Conservation (phyloP, 2,113 vertebrate species). For the Myotis brandtii region DNA sequence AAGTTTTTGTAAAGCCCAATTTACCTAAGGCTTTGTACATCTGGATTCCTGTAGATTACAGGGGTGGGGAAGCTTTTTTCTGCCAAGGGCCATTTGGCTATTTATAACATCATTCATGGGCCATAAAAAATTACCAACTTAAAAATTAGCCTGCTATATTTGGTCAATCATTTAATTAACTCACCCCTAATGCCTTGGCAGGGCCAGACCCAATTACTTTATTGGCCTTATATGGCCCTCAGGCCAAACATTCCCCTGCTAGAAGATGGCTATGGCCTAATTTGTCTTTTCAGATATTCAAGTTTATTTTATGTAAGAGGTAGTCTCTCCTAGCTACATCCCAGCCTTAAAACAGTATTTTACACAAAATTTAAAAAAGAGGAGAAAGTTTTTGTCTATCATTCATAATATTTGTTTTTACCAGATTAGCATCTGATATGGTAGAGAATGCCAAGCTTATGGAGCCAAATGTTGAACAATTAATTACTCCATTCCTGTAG, state of each 20-base stretch:
- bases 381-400: background rate
- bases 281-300: background rate
- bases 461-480: background rate
- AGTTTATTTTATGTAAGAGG: conserved; percentile 14
- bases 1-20: background rate
- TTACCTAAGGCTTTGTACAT: background rate
- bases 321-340: background rate
- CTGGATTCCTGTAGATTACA: background rate
- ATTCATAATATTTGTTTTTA: conserved; percentile 34
- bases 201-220: too few relatives aligned
- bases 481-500: background rate
- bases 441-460: conserved; percentile 16
- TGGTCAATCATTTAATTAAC: too few relatives aligned
- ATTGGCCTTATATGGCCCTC: too few relatives aligned
- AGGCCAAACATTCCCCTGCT: too few relatives aligned
- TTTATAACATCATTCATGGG: too few relatives aligned
- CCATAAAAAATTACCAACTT: too few relatives aligned
- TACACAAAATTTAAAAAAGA: background rate
- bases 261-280: background rate
- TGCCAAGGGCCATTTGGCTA: too few relatives aligned
- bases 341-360: background rate
- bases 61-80: too few relatives aligned
- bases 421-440: background rate
- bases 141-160: too few relatives aligned
- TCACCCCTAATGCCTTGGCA: too few relatives aligned